Evolutionary conservation across 2,797 vertebrate genomes (phyloP), one percentile per base, ranked within the genome.

Genomic region (Poeciliopsis gracilis): DNA sequence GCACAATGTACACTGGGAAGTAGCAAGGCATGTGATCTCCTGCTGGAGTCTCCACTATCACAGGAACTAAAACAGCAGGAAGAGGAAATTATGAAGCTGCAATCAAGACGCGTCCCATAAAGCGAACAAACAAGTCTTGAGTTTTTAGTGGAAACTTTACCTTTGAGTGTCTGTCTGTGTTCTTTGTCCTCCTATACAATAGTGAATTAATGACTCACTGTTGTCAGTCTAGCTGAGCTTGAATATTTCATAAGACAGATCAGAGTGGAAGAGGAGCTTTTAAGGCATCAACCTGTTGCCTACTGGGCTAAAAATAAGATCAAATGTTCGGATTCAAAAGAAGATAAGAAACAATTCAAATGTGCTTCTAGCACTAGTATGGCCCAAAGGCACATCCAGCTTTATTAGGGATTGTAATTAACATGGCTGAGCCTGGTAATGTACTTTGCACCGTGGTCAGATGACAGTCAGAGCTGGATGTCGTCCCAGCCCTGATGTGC

Each of bases 231-330:
- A 55, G 84, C 83, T 66, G 5, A 28, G 0, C 2, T 77, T 93
- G 83, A 94, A 90, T 92, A 93, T 92, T 94, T 94, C 83, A 95
- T 92, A 59, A 86, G 83, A 83, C 86, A 88, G 86, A 92, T 87
- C 84, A 82, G 75, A 78, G 55, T 85, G 86, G 86, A 91, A 87
- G 79, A 82, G n/a, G 84, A 90, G 76, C 84, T 83, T 43, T 18
- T 30, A 55, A 47, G 18, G 71, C 71, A 73, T 46, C n/a, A 77
- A 78, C 73, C 1, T 41, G 45, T 69, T 28, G 76, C n/a, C 33
- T 23, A 13, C 1, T 67, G 18, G 20, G 36, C 20, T 28, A 23
- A 38, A 38, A 67, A 41, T 67, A 59, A 69, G 1, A 75, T 1
- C 25, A 25, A 5, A 4, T 0, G 10, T 61, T 13, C 2, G 11